These are phyloP conservation scores for Eristalinus aeneus DNA, from an alignment of 2,888 invertebrate species.

Conservation along the genomic window DNA sequence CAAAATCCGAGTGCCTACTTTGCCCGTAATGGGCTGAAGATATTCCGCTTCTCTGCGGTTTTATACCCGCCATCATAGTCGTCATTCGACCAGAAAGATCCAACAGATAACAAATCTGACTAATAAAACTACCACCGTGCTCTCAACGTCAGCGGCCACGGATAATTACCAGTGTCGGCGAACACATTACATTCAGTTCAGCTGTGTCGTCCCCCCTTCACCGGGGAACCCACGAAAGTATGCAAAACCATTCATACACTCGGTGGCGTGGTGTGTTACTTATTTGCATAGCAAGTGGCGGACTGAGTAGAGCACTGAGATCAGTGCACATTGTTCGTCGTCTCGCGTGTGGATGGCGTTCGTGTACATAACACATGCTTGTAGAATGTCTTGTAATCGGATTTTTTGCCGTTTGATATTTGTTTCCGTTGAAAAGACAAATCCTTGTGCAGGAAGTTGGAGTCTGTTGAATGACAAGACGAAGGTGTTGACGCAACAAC, in stretches of 20 bases:
- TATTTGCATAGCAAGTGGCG: conserved; percentile 49
- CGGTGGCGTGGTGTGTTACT: conserved; percentile 27
- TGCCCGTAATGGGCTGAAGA: conserved; percentile 35
- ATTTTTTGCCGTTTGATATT: neutral
- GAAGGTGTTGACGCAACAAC: conserved; percentile 49
- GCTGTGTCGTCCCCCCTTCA: neutral
- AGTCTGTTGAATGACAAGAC: conserved; percentile 4
- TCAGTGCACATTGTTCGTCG: conserved; percentile 38
- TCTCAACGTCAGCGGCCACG: conserved; percentile 50
- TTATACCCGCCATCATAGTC: neutral
- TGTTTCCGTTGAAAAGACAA: neutral
- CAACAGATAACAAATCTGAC: conserved; percentile 49
- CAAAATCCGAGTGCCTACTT: conserved; percentile 14
- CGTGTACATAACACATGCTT: neutral
- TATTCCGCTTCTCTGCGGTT: conserved; percentile 39
- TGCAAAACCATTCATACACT: conserved; percentile 8
- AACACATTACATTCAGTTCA: conserved; percentile 43
- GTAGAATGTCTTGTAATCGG: neutral
- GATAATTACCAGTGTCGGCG: conserved; percentile 59
- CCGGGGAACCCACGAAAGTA: neutral
- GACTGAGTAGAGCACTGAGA: conserved; percentile 29
- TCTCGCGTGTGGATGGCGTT: neutral
- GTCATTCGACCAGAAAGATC: conserved; percentile 47
- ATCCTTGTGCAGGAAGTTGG: neutral
- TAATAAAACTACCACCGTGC: conserved; percentile 41